Evolutionary conservation across 2,113 vertebrate genomes (phyloP).

Genomic region (Aegotheles bennettii): DNA sequence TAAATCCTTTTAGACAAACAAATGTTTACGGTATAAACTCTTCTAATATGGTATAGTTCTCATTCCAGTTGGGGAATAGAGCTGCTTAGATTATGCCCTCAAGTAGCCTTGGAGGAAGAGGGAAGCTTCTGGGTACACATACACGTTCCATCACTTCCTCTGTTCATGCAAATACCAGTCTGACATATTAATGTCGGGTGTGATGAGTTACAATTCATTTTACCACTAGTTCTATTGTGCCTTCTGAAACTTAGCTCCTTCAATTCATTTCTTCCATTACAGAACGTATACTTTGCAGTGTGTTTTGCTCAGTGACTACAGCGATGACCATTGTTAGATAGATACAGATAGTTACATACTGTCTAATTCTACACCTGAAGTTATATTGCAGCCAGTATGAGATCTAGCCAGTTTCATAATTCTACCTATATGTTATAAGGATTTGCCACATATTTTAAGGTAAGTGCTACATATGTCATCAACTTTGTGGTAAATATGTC

Average conservation of each 20-base stretch:
- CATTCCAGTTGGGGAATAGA: not conserved
- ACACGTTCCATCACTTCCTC: not conserved
- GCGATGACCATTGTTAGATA: not conserved
- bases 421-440: constrained; percentile 39
- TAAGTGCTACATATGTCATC: constrained; percentile 61
- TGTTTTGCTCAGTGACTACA: not conserved
- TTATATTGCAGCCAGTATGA: constrained; percentile 39
- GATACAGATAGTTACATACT: not conserved
- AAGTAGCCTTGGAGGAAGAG: not conserved
- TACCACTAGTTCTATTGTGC: not conserved
- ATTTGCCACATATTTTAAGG: constrained; percentile 65
- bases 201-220: not conserved
- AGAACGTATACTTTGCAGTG: not conserved
- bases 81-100: not conserved
- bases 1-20: not conserved
- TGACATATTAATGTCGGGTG: not conserved
- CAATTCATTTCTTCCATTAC: not conserved
- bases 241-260: not conserved
- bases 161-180: not conserved
- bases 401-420: constrained; percentile 44
- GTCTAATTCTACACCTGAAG: constrained; percentile 40
- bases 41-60: not conserved
- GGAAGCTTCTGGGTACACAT: not conserved
- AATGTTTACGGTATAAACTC: not conserved
- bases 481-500: constrained; percentile 67